Evolutionary conservation across 92 coral and sea anemone species (phyloP).

Genomic region (Blastomussa wellsi): DNA sequence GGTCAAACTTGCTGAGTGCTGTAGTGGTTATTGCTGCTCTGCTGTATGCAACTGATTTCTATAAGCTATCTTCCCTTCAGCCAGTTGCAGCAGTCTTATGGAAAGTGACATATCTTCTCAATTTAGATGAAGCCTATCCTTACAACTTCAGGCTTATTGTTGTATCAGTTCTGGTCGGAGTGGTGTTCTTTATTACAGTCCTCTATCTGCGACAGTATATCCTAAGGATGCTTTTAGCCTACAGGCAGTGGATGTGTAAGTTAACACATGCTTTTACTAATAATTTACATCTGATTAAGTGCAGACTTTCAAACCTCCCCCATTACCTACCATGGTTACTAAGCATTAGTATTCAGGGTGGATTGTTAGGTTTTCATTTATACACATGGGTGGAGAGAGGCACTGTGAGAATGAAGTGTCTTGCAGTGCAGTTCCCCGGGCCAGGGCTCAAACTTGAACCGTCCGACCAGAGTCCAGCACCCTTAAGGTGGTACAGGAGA

Average conservation of each 20-base stretch:
- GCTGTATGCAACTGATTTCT: slow-evolving; percentile 74
- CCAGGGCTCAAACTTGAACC: too few species aligned
- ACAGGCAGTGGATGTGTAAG: slow-evolving; percentile 99
- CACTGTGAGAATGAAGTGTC: too few species aligned
- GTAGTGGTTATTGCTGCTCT: slow-evolving; percentile 77
- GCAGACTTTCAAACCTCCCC: too few species aligned
- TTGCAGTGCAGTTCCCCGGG: too few species aligned
- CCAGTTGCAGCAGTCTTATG: slow-evolving; percentile 74
- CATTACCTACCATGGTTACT: too few species aligned
- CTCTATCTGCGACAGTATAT: slow-evolving; percentile 87
- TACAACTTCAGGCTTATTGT: slow-evolving; percentile 77
- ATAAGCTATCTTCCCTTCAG: slow-evolving; percentile 55
- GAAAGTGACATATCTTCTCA: slow-evolving; percentile 71
- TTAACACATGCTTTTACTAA: neutral
- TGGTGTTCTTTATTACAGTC: slow-evolving; percentile 81
- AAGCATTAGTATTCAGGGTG: too few species aligned
- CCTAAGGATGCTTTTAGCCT: slow-evolving; percentile 82
- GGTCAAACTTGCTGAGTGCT: slow-evolving; percentile 77
- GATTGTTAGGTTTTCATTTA: too few species aligned
- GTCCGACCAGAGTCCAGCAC: too few species aligned
- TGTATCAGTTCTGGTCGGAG: slow-evolving; percentile 71
- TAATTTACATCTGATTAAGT: too few species aligned
- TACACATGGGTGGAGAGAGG: too few species aligned
- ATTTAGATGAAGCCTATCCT: slow-evolving; percentile 81
- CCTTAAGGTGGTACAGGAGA: too few species aligned